phyloP scores from a whole-genome alignment of 2,888 invertebrate genomes.

The Acleris holmiana region DNA sequence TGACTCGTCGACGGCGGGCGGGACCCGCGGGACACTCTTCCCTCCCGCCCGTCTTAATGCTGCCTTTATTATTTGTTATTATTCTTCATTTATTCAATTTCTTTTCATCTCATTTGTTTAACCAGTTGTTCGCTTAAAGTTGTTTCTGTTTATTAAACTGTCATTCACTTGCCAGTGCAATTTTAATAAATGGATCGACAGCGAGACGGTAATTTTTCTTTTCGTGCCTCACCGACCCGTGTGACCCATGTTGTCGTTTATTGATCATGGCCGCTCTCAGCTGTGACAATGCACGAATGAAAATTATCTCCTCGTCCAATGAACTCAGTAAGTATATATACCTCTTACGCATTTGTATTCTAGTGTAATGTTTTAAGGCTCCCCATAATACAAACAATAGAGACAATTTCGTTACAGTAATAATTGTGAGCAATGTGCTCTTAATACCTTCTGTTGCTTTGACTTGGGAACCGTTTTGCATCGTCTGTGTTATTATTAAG shows the following conservation, averaged over 20 bases:
- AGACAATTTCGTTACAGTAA: conserved; percentile 30
- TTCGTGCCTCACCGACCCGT: background rate
- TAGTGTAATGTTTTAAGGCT: background rate
- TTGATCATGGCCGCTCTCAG: conserved; percentile 13
- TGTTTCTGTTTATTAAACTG: conserved; percentile 10
- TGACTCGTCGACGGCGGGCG: conserved; percentile 35
- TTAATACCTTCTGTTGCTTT: conserved; percentile 31
- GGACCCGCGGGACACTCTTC: conserved; percentile 5
- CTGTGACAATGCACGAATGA: conserved; percentile 16
- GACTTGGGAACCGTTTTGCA: conserved; percentile 29
- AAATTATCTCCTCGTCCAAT: conserved; percentile 22
- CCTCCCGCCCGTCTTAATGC: background rate
- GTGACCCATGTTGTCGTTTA: conserved; percentile 13
- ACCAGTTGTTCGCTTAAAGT: conserved; percentile 7
- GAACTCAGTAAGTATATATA: conserved; percentile 4
- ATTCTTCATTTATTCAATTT: conserved; percentile 19
- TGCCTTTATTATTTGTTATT: conserved; percentile 21
- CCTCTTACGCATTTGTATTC: background rate
- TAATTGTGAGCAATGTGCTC: conserved; percentile 25
- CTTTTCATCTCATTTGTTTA: conserved; percentile 20
- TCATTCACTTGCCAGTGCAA: conserved; percentile 19
- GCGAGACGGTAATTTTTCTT: conserved; percentile 3
- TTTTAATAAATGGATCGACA: conserved; percentile 26
- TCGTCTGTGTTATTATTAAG: conserved; percentile 29
- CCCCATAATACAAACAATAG: conserved; percentile 27